Evolutionary conservation across 2,797 vertebrate species (phyloP).

Genomic region (Myotis daubentonii): DNA sequence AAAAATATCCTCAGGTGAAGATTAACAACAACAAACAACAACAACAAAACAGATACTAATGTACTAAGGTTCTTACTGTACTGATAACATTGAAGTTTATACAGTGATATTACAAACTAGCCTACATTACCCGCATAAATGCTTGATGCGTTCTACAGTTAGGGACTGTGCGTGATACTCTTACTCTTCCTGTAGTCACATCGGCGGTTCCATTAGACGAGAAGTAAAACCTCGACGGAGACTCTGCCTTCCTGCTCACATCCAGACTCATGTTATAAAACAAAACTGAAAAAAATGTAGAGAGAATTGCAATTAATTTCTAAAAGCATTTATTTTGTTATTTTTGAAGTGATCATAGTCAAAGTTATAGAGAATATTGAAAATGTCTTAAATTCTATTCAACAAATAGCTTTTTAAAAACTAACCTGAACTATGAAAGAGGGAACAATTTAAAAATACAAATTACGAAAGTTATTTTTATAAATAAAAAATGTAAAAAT

Average conservation of each 20-base stretch:
- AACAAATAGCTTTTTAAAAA: neutral
- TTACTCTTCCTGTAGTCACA: constrained; percentile 85
- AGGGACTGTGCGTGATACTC: constrained; percentile 79
- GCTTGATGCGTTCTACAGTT: constrained; percentile 89
- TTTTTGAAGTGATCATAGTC: neutral
- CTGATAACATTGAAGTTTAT: neutral
- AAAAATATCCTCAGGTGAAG: too few relatives aligned
- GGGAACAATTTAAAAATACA: neutral
- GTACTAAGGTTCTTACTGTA: neutral
- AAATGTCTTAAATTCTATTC: neutral
- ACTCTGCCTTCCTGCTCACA: constrained; percentile 88
- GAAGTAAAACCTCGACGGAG: constrained; percentile 94
- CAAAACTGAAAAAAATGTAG: constrained; percentile 86
- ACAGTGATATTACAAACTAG: neutral
- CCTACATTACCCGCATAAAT: constrained; percentile 91
- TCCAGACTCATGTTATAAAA: constrained; percentile 94
- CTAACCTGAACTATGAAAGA: neutral
- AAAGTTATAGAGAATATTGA: neutral
- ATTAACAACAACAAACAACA: too few relatives aligned
- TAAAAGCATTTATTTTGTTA: neutral
- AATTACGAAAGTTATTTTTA: constrained; percentile 26
- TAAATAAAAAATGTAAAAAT: neutral
- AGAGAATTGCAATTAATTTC: neutral
- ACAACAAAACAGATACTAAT: neutral
- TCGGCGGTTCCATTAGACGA: constrained; percentile 92